Base-by-base conservation (phyloP, 2,888 invertebrate genomes). In the Drosophila subquinaria region DNA sequence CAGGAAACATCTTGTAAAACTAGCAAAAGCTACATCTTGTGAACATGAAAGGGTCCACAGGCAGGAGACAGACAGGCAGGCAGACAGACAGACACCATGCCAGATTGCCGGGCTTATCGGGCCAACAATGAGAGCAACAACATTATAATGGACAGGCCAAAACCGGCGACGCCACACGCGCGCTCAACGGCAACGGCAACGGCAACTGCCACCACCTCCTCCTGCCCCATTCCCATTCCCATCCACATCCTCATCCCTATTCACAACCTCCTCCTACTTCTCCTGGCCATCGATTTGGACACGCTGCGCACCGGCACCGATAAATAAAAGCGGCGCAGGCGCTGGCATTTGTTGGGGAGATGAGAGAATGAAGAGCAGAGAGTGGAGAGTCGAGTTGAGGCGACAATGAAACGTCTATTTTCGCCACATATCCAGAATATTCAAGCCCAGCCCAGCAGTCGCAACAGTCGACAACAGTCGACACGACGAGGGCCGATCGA, bases 1-100 rank as follows among this genome's bases (percentile, higher is more conserved):
- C 92, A 92, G 92, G 92, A 92, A 92, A 92, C 92, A 92, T 91
- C 91, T 90, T 92, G 92, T 92, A 91, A 90, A 92, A 92, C 92
- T 84, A 90, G 91, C 89, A 86, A 87, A 85, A 85, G 87, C 76
- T 77, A 91, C 92, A 92, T 89, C 90, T 90, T 90, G 90, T 88
- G 90, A 90, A 90, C 91, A 90, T 84, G 81, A 88, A 88, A 90
- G 82, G 89, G 84, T 79, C 70, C 63, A 45, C 59, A 50, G 59
- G 35, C 40, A 51, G 30, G 35, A 57, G 75, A 63, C 63, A 57
- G 75, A 30, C 30, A 8, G 30, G 56, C 30, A 8, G 30, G 56
- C 62, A 27, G 27, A 5, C 35, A 51, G 75, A 30, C 30, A 30
- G 30, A 56, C 63, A 56, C 45, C 74, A 79, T 74, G 69, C 75